Evolutionary conservation across 64 coral and sea anemone genomes (phyloP).

Genomic region (Hydrozoanthus tunicans): DNA sequence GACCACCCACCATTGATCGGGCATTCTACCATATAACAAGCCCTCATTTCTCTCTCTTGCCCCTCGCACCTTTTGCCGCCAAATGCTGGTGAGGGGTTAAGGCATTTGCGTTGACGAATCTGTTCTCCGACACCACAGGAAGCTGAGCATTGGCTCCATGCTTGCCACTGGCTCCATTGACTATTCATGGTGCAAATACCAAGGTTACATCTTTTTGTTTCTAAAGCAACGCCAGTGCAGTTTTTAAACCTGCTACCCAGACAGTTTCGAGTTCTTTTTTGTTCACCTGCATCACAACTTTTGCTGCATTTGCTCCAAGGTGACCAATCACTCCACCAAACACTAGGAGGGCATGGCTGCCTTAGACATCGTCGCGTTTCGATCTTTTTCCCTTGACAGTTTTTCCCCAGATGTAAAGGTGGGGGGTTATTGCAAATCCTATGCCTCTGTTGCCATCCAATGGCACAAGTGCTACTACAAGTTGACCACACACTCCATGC

Average conservation of each 20-base stretch:
- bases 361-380: conserved; percentile 47
- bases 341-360: conserved; percentile 40
- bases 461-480: conserved; percentile 62
- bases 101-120: conserved; percentile 58
- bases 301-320: conserved; percentile 68
- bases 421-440: conserved; percentile 61
- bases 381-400: conserved; percentile 50
- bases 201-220: conserved; percentile 69
- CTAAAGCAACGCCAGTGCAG: conserved; percentile 39
- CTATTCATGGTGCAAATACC: conserved; percentile 50
- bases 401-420: conserved; percentile 49
- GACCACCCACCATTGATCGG: conserved; percentile 73
- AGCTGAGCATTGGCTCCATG: conserved; percentile 64
- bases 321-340: conserved; percentile 69
- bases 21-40: conserved; percentile 39
- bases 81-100: conserved; percentile 19
- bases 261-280: conserved; percentile 58
- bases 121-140: conserved; percentile 77
- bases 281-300: conserved; percentile 61
- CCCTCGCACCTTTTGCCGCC: conserved; percentile 49
- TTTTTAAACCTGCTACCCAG: background rate
- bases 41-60: conserved; percentile 46
- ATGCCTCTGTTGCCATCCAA: conserved; percentile 37
- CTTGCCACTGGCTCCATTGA: conserved; percentile 55
- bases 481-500: conserved; percentile 70